phyloP scores from a whole-genome alignment of 2,113 vertebrate genomes.

The Nansenia antarctica region DNA sequence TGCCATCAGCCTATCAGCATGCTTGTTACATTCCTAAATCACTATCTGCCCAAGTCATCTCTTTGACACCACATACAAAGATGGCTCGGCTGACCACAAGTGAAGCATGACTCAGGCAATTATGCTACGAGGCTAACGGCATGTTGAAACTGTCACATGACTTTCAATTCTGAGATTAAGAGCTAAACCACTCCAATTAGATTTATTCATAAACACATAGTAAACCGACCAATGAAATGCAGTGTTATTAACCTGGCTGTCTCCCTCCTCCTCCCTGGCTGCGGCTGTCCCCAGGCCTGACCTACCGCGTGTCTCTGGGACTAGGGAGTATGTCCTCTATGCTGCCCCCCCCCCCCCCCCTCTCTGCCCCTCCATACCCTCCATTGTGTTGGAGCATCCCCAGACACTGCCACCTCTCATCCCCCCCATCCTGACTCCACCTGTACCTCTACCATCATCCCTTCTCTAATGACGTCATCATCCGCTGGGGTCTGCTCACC shows the following conservation, averaged over 20 bases:
- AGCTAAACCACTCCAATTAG: no score
- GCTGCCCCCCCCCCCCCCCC: slow-evolving; percentile 41
- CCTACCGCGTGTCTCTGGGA: slow-evolving; percentile 96
- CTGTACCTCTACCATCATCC: slow-evolving; percentile 52
- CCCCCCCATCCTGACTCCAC: slow-evolving; percentile 43
- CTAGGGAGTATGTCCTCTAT: slow-evolving; percentile 88
- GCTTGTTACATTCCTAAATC: no score
- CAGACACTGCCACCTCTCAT: slow-evolving; percentile 59
- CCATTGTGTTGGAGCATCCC: slow-evolving; percentile 58
- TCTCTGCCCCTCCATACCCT: slow-evolving; percentile 60
- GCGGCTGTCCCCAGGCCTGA: slow-evolving; percentile 88
- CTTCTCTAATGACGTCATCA: slow-evolving; percentile 43
- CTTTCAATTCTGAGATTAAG: no score
- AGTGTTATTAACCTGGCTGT: slow-evolving; percentile 66
- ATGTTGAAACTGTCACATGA: no score
- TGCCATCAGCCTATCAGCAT: no score
- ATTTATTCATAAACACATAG: no score
- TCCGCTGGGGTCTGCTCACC: slow-evolving; percentile 14
- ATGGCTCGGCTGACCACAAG: no score
- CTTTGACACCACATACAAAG: no score
- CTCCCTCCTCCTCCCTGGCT: slow-evolving; percentile 71
- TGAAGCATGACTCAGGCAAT: no score
- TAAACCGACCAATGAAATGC: background rate
- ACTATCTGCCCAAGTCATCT: no score
- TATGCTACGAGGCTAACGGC: no score